Evolutionary conservation across 2,888 invertebrate species (phyloP), one percentile per base, ranked within the genome.

Genomic region (Polymixis lichenea): DNA sequence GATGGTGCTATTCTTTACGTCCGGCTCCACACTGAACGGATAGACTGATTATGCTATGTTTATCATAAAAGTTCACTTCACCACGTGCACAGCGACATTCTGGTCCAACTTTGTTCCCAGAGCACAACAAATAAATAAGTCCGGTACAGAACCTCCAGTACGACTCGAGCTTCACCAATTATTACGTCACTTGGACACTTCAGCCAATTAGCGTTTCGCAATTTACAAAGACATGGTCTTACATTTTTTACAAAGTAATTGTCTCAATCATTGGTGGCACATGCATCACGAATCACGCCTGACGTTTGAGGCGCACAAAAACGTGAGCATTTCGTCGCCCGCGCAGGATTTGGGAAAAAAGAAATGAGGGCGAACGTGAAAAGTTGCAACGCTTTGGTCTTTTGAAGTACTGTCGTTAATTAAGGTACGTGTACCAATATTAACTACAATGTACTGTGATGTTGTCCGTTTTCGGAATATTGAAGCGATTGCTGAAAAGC

Each of bases 221-320:
- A 79, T 86, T 83, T 69, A 9, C 28, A 78, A 76, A 83, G 64
- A 82, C 75, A 82, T 78, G 80, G 66, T 67, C 62, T 76, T 77
- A 22, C 73, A 81, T 65, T 75, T 88, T 78, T 74, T 73, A 81
- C 55, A 62, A 66, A 72, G 75, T 83, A 88, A 88, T 89, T 90
- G 84, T 83, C 86, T 72, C 82, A 83, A 88, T 89, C 78, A 82
- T 77, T 62, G 65, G 51, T 72, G 71, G 22, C 17, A 32, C 61
- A 60, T 56, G 61, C 80, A 79, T 84, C 85, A 84, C 87, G 61
- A 78, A 79, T 84, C 85, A 84, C 87, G 88, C 72, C 73, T 83
- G 84, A 71, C 87, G 89, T 89, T 82, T 64, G 61, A 73, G 58
- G 25, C 62, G 71, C 89, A 90, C 89, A 89, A 88, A n/a, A 85